Base-by-base conservation (phyloP, 2,888 invertebrate species). In the Caradrina clavipalpis region DNA sequence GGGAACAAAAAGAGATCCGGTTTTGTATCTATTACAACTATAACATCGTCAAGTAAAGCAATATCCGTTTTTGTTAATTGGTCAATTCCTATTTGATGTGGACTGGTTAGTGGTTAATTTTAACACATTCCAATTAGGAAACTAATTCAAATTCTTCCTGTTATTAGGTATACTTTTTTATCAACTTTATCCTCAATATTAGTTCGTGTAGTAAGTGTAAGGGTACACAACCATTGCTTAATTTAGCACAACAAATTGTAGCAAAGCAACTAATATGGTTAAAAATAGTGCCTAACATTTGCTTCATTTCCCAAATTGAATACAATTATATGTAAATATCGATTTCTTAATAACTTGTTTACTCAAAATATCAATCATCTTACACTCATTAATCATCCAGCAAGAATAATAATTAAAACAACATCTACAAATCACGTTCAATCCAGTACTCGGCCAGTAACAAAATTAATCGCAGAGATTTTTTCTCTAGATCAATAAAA, bases 401-500 rank as follows among this genome's bases (percentile, higher is more conserved):
- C n/a, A 31, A 79, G 49, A 67, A 57, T 80, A 67, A 55, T 57
- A 59, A 82, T 78, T 81, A 79, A 77, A 71, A 64, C 69, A 62
- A 73, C 42, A 70, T 75, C 59, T 55, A 66, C 71, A 68, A 73
- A 84, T 61, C 71, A 67, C 54, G 35, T 56, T 60, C 45, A 82
- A 86, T 80, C 79, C 80, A 82, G 77, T 78, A 79, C 76, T 63
- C 65, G 63, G 65, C 67, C 58, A 80, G 85, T 82, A 86, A 86
- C 84, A 78, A 78, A 78, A 84, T 85, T 86, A 87, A 90, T 88
- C 80, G 84, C 83, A 84, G 81, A 86, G 92, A 94, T 94, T 93
- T 90, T 88, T 88, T 89, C 83, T 83, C 76, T 76, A 83, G 89
- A 93, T 95, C 94, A 90, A 95, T 94, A 92, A 91, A 91, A 90